Percentiles rank a stretch among this genome's conserved stretches.
Evolutionary conservation across 2,797 vertebrate species (phyloP).

Genomic region (Clamator glandarius): DNA sequence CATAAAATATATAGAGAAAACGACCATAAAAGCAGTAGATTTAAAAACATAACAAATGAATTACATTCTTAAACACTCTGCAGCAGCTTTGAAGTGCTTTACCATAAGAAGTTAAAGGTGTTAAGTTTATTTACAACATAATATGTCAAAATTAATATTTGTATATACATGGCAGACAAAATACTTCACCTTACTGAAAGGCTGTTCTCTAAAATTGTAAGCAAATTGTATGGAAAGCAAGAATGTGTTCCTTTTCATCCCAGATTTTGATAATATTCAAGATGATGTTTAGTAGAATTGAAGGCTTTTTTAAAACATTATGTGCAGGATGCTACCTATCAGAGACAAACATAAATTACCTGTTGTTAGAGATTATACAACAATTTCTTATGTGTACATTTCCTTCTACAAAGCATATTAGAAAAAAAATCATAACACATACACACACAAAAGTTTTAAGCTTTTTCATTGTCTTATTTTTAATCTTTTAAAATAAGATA

Average conservation of each 20-base stretch:
- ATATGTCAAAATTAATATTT: neutral
- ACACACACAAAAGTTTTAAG: neutral
- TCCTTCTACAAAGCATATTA: neutral
- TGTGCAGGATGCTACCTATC: neutral
- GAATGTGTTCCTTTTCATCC: neutral
- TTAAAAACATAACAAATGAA: neutral
- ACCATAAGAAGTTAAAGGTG: neutral
- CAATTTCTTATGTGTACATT: neutral
- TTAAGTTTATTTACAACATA: neutral
- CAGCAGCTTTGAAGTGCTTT: neutral
- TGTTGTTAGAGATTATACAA: neutral
- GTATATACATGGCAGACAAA: neutral
- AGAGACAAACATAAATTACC: neutral
- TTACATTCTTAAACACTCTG: neutral
- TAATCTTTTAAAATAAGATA: no score
- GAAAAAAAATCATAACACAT: neutral
- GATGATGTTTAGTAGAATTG: neutral
- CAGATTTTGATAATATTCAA: neutral
- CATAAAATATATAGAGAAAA: neutral
- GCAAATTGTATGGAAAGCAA: neutral
- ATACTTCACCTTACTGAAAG: neutral
- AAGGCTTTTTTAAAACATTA: neutral
- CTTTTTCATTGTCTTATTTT: neutral
- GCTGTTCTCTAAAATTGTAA: neutral
- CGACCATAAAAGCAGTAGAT: neutral